Base-by-base conservation (phyloP, 1,140 invertebrate species). In the Helicoverpa armigera region DNA sequence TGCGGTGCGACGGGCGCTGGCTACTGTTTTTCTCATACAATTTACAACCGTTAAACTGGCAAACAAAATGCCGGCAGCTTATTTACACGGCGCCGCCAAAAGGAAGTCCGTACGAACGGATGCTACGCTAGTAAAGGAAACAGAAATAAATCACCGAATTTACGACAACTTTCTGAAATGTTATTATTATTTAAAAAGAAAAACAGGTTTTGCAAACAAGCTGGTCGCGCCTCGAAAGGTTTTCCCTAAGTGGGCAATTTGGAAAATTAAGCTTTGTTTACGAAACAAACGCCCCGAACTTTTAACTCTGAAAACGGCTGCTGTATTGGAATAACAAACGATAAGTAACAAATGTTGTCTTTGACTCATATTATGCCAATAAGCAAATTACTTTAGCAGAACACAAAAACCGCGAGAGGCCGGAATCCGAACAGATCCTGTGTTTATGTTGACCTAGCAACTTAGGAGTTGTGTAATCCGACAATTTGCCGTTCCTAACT, bases 381-480 rank as follows among this genome's bases (percentile, higher is more conserved):
- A 86, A 82, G 81, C 83, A 83, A 83, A 86, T 84, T 86, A 83
- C 82, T 81, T 72, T 82, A 83, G 85, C 85, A 86, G 86, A 89
- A 86, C 88, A 89, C 88, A 88, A 87, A 86, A 88, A 86, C 61
- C 81, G 75, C 77, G 81, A 80, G 80, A 88, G 84, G 84, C 85
- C 84, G 82, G 86, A 87, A 81, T 86, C 85, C 88, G 86, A 90
- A 87, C 85, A 91, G 89, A 88, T 89, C 89, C 86, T 70, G 60
- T 82, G 67, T 74, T 83, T 86, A 82, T 94, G 90, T 94, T 92
- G 89, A 94, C 89, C 89, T 84, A 92, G 82, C 88, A 89, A 93
- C 91, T 94, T 92, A 92, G 85, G 85, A 92, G 90, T 92, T 92
- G 88, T 92, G 89, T 92, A 92, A 94, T 92, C 90, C 89, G 81